Conservation (phyloP, 2,113 vertebrate genomes). For the Barbus barbus region DNA sequence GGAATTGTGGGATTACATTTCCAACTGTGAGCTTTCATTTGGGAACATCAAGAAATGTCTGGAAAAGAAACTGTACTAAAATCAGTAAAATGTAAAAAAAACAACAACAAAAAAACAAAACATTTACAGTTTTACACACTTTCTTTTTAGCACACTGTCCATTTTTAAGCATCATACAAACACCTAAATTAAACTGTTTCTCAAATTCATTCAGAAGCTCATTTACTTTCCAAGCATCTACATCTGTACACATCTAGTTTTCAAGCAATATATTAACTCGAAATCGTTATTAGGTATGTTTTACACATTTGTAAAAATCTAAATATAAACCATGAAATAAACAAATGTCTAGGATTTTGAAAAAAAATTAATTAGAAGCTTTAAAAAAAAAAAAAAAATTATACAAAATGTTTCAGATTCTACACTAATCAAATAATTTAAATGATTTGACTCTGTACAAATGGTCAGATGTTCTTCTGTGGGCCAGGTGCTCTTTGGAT, state of each 20-base stretch:
- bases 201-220: neutral
- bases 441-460: too few species aligned
- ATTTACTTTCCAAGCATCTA: too few species aligned
- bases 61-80: slow-evolving; percentile 9
- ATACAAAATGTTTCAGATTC: neutral
- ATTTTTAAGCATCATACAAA: neutral
- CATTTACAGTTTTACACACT: too few species aligned
- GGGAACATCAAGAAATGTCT: neutral
- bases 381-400: too few species aligned
- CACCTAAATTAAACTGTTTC: neutral
- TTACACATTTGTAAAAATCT: neutral
- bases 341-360: neutral
- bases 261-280: neutral
- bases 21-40: slow-evolving; percentile 15
- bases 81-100: too few species aligned
- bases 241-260: neutral
- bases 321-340: neutral
- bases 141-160: neutral
- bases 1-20: slow-evolving; percentile 26
- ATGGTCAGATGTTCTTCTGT: neutral
- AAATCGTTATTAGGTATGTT: neutral
- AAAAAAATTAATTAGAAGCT: too few species aligned
- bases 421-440: neutral
- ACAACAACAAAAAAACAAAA: too few species aligned
- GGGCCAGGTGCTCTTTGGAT: neutral